Evolutionary conservation across 2,888 invertebrate genomes (phyloP).

Genomic region (Gryllus longicercus): DNA sequence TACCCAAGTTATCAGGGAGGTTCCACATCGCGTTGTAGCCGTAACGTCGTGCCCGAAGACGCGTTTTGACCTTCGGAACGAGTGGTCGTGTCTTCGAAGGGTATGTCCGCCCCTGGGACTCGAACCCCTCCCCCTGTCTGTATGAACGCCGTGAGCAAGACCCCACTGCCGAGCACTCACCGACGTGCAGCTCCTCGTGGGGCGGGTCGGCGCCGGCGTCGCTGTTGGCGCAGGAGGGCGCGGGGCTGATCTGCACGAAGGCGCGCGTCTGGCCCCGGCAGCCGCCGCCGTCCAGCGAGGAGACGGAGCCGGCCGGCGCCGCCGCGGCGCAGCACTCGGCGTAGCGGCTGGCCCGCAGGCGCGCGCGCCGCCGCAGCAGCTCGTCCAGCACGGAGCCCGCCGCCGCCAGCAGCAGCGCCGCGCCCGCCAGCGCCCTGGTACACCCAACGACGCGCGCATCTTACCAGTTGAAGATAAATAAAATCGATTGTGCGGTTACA

Average conservation of each 20-base stretch:
- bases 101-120: too few species aligned
- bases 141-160: too few species aligned
- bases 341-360: background rate
- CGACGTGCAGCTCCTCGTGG: background rate
- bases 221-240: background rate
- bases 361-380: background rate
- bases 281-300: background rate
- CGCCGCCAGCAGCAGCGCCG: slow-evolving; percentile 23
- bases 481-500: too few species aligned
- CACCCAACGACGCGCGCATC: too few species aligned
- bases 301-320: background rate
- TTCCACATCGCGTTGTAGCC: too few species aligned
- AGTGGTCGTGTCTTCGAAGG: too few species aligned
- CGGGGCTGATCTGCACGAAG: background rate
- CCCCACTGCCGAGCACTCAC: background rate
- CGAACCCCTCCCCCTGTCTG: too few species aligned
- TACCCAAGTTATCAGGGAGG: too few species aligned
- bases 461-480: too few species aligned
- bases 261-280: background rate
- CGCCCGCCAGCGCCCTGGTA: slow-evolving; percentile 10
- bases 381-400: slow-evolving; percentile 23
- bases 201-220: background rate
- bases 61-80: too few species aligned
- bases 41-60: too few species aligned
- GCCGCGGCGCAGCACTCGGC: background rate